Base-by-base conservation (phyloP, 35 echinoderm and acorn worm genomes). In the Stichopus chloronotus region DNA sequence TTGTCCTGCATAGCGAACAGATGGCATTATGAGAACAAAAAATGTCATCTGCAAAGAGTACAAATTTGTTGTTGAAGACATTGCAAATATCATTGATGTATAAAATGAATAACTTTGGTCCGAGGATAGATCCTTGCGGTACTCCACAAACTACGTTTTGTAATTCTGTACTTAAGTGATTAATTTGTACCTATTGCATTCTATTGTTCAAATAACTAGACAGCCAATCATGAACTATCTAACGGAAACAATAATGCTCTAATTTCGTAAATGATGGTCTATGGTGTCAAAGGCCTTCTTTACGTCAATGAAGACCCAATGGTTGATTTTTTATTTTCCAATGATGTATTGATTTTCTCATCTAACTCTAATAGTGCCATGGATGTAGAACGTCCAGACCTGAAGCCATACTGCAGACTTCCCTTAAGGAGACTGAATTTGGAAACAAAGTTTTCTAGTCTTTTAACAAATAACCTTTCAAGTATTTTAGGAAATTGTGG, bases 321-420 rank as follows among this genome's bases (percentile, higher is more conserved):
- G 6, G 24, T 20, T 83, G 22, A 43, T 17, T 52, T 83, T 83
- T 83, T 83, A n/a, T 76, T 76, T 76, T 83, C n/a, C 80, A 83
- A 3, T 83, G 80, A 83, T 55, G 53, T 83, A 55, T 16, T 52
- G 3, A 83, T 83, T 83, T 83, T 3, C 53, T 83, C 80, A 83
- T 9, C 53, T 83, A 20, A 83, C 3, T 83, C 4, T 83, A 83
- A 43, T 83, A 55, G 12, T 55, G 23, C 53, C 80, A 83, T 22
- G 12, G 14, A 6, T 30, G 80, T 83, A 83, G 80, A 83, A 83
- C 80, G 80, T 5, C 80, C 80, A 20, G 80, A 83, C 23, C n/a
- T 83, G 53, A 83, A 83, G 53, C 80, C 30, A 8, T 76, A 83
- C 80, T 83, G 80, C n/a, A n/a, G n/a, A 83, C 80, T 83, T 5